A percentile compares a stretch with the other conserved stretches of the same genome.
These are phyloP conservation scores for Brachionus rubens DNA, from an alignment of 1,140 invertebrate species.

Conservation along the genomic window DNA sequence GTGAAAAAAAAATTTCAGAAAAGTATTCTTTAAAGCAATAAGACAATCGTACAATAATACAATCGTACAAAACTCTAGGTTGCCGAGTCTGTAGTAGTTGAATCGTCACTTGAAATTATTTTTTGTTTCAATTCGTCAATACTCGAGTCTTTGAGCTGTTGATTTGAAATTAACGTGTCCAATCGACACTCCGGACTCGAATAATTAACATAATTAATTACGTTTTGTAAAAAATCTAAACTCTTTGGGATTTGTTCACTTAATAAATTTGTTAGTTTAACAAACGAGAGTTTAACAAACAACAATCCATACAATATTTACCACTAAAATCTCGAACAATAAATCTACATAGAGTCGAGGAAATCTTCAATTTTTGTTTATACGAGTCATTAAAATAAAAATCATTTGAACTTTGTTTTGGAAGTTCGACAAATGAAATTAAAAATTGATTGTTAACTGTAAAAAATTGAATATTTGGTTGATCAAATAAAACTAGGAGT, in stretches of 20 bases:
- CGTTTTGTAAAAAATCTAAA: conserved; percentile 1
- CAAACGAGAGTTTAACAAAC: conserved; percentile 70
- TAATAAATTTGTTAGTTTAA: neutral
- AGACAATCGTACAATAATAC: too few species aligned
- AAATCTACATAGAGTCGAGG: conserved; percentile 70
- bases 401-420: conserved; percentile 59
- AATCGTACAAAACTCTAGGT: too few species aligned
- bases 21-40: too few species aligned
- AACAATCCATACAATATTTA: conserved; percentile 93
- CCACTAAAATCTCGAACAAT: conserved; percentile 86
- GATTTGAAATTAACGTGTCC: conserved; percentile 13
- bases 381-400: conserved; percentile 17
- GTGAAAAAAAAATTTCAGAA: too few species aligned
- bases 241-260: conserved; percentile 10
- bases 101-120: neutral
- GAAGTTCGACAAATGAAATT: conserved; percentile 84
- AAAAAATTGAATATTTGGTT: conserved; percentile 84
- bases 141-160: neutral
- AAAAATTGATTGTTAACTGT: conserved; percentile 75
- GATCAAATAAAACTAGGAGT: conserved; percentile 74
- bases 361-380: neutral
- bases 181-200: conserved; percentile 22
- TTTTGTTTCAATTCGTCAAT: conserved; percentile 17
- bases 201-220: conserved; percentile 11
- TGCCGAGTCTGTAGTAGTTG: too few species aligned